Evolutionary conservation across 2,888 invertebrate genomes (phyloP).

Genomic region (Leptinotarsa tumamoca): DNA sequence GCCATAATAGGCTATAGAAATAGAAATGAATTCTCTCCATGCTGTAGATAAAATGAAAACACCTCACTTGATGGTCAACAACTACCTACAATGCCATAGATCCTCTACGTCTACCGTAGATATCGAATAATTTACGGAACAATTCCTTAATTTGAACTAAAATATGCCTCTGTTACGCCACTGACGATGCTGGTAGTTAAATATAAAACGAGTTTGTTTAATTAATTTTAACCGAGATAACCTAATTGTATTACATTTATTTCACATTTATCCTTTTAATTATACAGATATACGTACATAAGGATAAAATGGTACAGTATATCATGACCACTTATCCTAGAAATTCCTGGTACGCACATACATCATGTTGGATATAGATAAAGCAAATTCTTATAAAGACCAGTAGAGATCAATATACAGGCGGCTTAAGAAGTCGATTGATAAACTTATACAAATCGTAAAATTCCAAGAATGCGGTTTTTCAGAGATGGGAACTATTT

Average conservation of each 20-base stretch:
- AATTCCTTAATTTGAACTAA: background rate
- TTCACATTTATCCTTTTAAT: constrained; percentile 2
- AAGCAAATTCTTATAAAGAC: background rate
- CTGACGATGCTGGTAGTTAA: background rate
- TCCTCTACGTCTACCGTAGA: no score
- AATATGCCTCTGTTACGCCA: background rate
- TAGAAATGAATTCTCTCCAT: no score
- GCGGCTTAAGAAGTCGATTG: no score
- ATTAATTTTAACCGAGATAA: constrained; percentile 8
- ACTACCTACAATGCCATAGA: no score
- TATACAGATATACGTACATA: constrained; percentile 3
- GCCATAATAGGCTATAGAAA: no score
- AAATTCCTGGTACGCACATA: background rate
- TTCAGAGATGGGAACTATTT: no score
- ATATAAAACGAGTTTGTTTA: background rate
- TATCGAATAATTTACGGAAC: background rate
- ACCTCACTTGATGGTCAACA: no score
- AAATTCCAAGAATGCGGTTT: no score
- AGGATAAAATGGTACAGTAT: background rate
- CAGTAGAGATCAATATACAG: background rate
- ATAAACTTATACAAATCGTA: no score
- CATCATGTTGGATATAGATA: background rate
- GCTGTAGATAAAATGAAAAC: no score
- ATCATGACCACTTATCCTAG: background rate
- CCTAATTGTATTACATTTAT: constrained; percentile 9